These are phyloP conservation scores for Hololepta plana DNA, from an alignment of 2,888 invertebrate species.

Conservation along the genomic window DNA sequence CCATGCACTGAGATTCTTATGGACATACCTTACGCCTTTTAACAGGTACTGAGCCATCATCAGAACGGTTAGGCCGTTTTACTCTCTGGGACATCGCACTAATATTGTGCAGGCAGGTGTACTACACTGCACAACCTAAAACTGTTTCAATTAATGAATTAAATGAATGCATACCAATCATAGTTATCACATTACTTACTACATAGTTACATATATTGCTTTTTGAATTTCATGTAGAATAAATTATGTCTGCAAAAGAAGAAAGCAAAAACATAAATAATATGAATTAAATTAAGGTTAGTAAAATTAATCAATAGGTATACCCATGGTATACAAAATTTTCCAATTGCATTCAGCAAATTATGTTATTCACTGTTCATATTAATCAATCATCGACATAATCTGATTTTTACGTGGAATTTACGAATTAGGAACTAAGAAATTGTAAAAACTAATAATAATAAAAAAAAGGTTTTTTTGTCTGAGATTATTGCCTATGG, in stretches of 20 bases:
- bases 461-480: too few species aligned
- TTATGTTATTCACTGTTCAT: too few species aligned
- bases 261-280: constrained; percentile 8
- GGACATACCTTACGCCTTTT: constrained; percentile 58
- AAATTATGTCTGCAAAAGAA: constrained; percentile 24
- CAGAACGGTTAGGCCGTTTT: constrained; percentile 54
- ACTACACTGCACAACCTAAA: constrained; percentile 23
- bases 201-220: constrained; percentile 36
- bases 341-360: too few species aligned
- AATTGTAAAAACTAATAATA: too few species aligned
- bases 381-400: too few species aligned
- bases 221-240: constrained; percentile 20
- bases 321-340: too few species aligned
- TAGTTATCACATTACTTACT: constrained; percentile 41
- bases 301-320: constrained; percentile 1
- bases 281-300: constrained; percentile 3
- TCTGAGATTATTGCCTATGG: too few species aligned
- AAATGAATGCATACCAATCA: too few species aligned
- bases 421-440: too few species aligned
- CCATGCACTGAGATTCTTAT: not conserved
- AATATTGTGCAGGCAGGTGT: constrained; percentile 21
- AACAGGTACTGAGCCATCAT: constrained; percentile 48
- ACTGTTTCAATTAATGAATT: constrained; percentile 8
- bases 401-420: too few species aligned
- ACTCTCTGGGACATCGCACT: constrained; percentile 57